Conservation (phyloP, 2,113 vertebrate species). For the Gymnogyps californianus region DNA sequence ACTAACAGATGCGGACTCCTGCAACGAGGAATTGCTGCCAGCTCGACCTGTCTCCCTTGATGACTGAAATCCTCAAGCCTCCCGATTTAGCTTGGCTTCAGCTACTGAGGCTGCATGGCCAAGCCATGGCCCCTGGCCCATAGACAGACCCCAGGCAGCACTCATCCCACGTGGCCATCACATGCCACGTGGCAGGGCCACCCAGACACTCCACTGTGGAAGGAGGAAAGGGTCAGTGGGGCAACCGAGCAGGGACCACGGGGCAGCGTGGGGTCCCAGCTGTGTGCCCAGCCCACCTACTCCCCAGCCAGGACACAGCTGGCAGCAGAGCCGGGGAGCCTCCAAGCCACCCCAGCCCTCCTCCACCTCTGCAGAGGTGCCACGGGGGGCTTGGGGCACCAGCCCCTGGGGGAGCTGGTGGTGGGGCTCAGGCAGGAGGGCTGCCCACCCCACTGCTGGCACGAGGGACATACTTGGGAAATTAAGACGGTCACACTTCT, state of each 20-base stretch:
- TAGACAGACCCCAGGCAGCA: background rate
- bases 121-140: background rate
- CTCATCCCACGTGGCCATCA: accelerated
- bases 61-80: background rate
- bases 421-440: background rate
- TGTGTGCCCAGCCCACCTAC: too few species aligned
- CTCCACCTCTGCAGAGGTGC: background rate
- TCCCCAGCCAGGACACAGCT: background rate
- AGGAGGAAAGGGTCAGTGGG: background rate
- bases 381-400: background rate
- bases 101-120: background rate
- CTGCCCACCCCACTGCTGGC: background rate
- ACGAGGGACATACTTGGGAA: background rate
- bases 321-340: background rate
- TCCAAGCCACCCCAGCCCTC: background rate
- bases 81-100: background rate
- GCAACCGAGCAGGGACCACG: accelerated
- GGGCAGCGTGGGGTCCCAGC: background rate
- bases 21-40: background rate
- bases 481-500: background rate
- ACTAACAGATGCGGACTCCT: background rate
- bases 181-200: background rate
- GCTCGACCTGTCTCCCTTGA: background rate
- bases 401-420: background rate
- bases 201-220: accelerated